These are phyloP conservation scores for Labeo catla DNA, from an alignment of 2,113 vertebrate species.

Conservation along the genomic window DNA sequence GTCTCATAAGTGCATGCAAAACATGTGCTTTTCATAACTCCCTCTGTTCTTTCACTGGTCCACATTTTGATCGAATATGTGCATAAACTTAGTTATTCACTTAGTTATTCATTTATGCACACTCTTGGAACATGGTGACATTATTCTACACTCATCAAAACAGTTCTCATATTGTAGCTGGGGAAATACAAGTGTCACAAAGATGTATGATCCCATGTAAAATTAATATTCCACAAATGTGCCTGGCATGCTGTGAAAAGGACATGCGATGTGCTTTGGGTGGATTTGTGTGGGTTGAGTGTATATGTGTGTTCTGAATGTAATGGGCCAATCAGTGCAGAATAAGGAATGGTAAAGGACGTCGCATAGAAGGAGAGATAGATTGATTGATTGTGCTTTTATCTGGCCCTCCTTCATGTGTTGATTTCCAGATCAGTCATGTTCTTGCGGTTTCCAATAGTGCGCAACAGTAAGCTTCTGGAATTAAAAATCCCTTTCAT, in stretches of 20 bases:
- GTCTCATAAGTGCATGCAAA: constrained; percentile 42
- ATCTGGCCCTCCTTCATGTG: constrained; percentile 42
- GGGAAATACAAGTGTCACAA: constrained; percentile 5
- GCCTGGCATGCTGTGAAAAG: constrained; percentile 20
- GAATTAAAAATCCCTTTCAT: constrained; percentile 5
- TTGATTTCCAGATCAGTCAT: constrained; percentile 38
- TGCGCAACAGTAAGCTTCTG: not conserved
- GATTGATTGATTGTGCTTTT: constrained; percentile 47
- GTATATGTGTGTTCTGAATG: constrained; percentile 21
- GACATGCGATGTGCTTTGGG: not conserved
- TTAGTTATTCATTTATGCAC: constrained; percentile 38
- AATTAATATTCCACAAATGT: constrained; percentile 2
- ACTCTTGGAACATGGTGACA: not conserved
- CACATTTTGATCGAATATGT: constrained; percentile 37
- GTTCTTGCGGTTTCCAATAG: constrained; percentile 12
- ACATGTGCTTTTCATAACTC: constrained; percentile 37
- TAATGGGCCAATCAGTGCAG: constrained; percentile 1
- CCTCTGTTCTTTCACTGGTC: constrained; percentile 31
- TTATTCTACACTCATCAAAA: constrained; percentile 24
- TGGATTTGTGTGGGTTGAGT: constrained; percentile 37
- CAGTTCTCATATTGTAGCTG: not conserved
- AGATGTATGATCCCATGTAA: constrained; percentile 1
- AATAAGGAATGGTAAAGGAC: not conserved
- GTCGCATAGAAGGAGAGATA: constrained; percentile 16
- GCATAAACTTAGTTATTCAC: constrained; percentile 19